phyloP scores from a whole-genome alignment of 1,140 invertebrate species.

The Bombus cullumanus region DNA sequence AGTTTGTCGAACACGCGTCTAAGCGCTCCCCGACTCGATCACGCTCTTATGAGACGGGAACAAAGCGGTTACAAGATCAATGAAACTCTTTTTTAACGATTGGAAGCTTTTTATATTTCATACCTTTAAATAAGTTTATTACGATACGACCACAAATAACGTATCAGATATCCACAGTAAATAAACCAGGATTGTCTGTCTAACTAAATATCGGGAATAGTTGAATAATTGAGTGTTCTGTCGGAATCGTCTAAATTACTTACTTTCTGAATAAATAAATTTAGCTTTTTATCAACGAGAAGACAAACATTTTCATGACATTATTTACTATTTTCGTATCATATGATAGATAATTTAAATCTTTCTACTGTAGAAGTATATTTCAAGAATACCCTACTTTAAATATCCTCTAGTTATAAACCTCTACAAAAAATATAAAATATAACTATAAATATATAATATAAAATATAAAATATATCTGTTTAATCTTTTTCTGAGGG shows the following conservation, averaged over 20 bases:
- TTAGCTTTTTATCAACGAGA: neutral
- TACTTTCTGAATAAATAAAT: neutral
- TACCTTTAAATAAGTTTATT: neutral
- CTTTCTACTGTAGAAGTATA: neutral
- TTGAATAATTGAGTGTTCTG: too few species aligned
- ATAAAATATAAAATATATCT: neutral
- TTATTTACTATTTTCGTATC: neutral
- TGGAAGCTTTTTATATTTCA: too few species aligned
- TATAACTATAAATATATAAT: too few species aligned
- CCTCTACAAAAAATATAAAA: neutral
- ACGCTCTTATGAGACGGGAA: neutral
- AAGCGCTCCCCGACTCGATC: neutral
- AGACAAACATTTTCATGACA: neutral
- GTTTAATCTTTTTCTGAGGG: neutral
- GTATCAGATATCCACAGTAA: neutral
- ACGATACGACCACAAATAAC: neutral
- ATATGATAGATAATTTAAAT: neutral
- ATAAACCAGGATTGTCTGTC: neutral
- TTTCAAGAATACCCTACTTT: neutral
- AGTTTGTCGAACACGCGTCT: slow-evolving; percentile 16
- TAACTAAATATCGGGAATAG: neutral
- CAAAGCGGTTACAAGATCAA: too few species aligned
- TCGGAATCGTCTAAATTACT: too few species aligned
- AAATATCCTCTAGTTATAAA: neutral
- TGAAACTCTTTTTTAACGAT: too few species aligned